Evolutionary conservation across 2,888 invertebrate species (phyloP), one percentile per base, ranked within the genome.

Genomic region (Harpalus rufipes): DNA sequence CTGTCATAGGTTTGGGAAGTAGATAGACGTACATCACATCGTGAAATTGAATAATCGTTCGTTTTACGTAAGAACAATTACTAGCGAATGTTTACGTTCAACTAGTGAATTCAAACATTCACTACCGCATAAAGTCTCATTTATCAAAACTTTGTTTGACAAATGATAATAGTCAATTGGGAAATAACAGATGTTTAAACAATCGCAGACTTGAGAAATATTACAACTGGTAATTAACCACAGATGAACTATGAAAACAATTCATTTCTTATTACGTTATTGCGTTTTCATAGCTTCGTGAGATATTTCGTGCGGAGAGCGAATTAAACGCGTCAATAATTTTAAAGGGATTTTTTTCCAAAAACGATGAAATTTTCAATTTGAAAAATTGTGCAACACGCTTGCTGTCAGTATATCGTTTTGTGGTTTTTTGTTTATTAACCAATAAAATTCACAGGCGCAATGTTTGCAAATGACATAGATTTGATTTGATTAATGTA

Each of bases 51-150:
- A 58, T 78, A 78, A 78, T 78, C 78, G 78, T 12, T 56, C 59
- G 39, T 61, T 80, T 80, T 80, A 80, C 80, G 80, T 80, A 80
- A 80, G 61, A 80, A 80, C 82, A 82, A 74, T 84, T 51, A 84
- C 61, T 21, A 21, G 25, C 25, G 21, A 6, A 25, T 72, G 51
- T 32, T 56, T 76, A 74, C 41, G 63, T 39, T 83, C 25, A n/a
- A 83, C n/a, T 56, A 32, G 59, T 14, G 63, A 18, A 84, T 25
- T 63, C 63, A 18, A 74, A 83, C 74, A 16, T 84, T 84, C 84
- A 25, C 84, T 76, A 84, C 76, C 44, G 78, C 61, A 78, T 78
- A 44, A 72, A 76, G 51, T 84, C 44, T 51, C 41, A 84, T 78
- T 78, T 65, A 44, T 78, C 78, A 84, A 51, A 14, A 41, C 65